Base-by-base conservation (phyloP, 2,797 vertebrate species). In the Lemur catta region DNA sequence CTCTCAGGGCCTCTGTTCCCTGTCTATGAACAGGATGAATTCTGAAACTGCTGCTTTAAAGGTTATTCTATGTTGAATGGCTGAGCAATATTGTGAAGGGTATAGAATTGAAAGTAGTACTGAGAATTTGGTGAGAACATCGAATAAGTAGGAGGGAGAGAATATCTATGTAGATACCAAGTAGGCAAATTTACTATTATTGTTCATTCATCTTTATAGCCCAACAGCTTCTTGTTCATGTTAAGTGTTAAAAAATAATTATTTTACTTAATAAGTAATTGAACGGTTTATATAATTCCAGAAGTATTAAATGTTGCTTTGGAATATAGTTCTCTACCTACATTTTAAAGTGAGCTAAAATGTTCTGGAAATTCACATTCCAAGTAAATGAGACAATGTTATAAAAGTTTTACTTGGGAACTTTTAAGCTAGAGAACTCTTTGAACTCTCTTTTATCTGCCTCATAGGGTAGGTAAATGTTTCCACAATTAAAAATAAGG, bases 211-310 rank as follows among this genome's bases (percentile, higher is more conserved):
- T 67, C 57, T 85, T 76, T 55, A 30, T 61, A 82, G 41, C 7
- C 24, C 43, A 78, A 7, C 8, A 80, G 43, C 28, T 96, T 85
- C 67, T 92, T 43, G 33, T 88, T 89, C 50, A 14, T 65, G 33
- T 91, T 86, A 35, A 87, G n/a, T 67, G 63, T n/a, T 82, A 43
- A 57, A 79, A 79, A 65, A 80, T 41, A 41, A 38, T 30, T 33
- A 65, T 94, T 65, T 80, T 61, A 84, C 59, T 89, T 76, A 82
- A 48, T 81, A 88, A 89, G 50, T 89, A 89, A 61, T 87, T 82
- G 50, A 89, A 35, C 28, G 24, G 22, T 82, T 92, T 57, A 43
- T 48, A 20, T 75, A 63, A 91, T 85, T 93, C 14, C 76, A 33
- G 87, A 95, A 93, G 9, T 46, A 65, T 43, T 69, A 65, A 89